Base-by-base conservation (phyloP, 2,888 invertebrate genomes). In the Hetaerina titia region DNA sequence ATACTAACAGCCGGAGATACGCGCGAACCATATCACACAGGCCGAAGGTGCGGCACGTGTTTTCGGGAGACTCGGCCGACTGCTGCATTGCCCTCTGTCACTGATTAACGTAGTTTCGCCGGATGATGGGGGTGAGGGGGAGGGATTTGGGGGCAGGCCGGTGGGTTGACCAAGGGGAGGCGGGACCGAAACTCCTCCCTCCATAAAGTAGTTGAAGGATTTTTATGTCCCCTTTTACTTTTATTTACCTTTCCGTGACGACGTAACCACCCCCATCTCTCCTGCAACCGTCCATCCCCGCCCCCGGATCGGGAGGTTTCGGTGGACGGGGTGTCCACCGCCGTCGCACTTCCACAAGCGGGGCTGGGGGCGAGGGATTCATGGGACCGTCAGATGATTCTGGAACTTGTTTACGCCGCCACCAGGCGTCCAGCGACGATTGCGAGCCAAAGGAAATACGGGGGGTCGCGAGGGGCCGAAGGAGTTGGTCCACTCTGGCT, bases 141-240 rank as follows among this genome's bases (percentile, higher is more conserved):
- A 45, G 45, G 45, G 45, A 4, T 1, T 45, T 45, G 45, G 45
- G 45, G 45, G 45, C 45, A 45, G 45, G 45, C 45, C 45, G 13
- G 31, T 13, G 31, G 31, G 31, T 9, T 31, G 13, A 25, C 9
- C 4, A 31, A 31, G 81, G 81, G 15, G 81, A 31, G 81, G 81
- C n/a, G 81, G 15, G 90, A n/a, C 22, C 92, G 56, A 74, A 92
- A 92, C n/a, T 90, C 56, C 92, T 92, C 57, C 56, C 31, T 31
- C 81, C 92, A 69, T 92, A 92, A 92, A 92, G 69, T 64, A 92
- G 92, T 92, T 92, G 69, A 92, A 74, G 92, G 92, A 81, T 92
- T 92, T 92, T 92, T 92, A 92, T 92, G 69, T 57, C 92, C 69
- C 45, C 90, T 90, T 64, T 74, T 56, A 69, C 92, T 92, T 92